These are phyloP conservation scores for Festucalex cinctus DNA, from an alignment of 2,113 vertebrate species.

Conservation along the genomic window DNA sequence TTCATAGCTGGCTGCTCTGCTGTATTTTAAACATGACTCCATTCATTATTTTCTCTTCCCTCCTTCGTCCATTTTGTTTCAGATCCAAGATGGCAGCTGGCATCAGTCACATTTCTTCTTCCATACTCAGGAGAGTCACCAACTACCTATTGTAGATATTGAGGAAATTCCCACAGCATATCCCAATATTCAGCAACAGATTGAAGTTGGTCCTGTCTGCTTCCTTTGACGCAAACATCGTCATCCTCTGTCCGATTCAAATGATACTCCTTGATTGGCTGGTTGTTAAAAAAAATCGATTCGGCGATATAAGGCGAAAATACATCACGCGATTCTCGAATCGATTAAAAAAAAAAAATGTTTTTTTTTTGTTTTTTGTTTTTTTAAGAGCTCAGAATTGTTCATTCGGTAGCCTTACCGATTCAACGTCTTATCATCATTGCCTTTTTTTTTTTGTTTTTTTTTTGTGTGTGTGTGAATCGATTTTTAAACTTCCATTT, in stretches of 20 bases:
- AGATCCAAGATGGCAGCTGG: slow-evolving; percentile 94
- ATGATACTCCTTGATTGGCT: slow-evolving; percentile 35
- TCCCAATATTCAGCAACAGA: slow-evolving; percentile 68
- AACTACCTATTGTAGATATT: slow-evolving; percentile 86
- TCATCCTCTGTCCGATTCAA: slow-evolving; percentile 15
- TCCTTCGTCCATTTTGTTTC: slow-evolving; percentile 56
- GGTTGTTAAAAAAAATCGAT: too few relatives aligned
- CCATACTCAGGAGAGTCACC: slow-evolving; percentile 85
- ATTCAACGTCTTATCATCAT: too few relatives aligned
- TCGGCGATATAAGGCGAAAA: too few relatives aligned
- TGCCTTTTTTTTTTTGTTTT: too few relatives aligned
- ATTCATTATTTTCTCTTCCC: background rate
- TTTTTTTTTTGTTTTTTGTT: too few relatives aligned
- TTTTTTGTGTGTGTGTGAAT: too few relatives aligned
- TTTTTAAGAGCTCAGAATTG: too few relatives aligned
- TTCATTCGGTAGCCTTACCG: too few relatives aligned
- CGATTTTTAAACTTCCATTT: too few relatives aligned
- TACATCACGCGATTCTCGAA: too few relatives aligned
- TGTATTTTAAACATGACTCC: background rate
- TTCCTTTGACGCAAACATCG: slow-evolving; percentile 78
- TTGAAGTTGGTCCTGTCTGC: slow-evolving; percentile 89
- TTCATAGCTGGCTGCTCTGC: too few relatives aligned
- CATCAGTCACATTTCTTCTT: slow-evolving; percentile 86
- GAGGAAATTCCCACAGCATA: slow-evolving; percentile 69
- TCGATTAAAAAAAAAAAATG: too few relatives aligned